A percentile compares a stretch with the other conserved stretches of the same genome.
Evolutionary conservation across 2,888 invertebrate genomes (phyloP).

Genomic region (Alviniconcha strummeri): DNA sequence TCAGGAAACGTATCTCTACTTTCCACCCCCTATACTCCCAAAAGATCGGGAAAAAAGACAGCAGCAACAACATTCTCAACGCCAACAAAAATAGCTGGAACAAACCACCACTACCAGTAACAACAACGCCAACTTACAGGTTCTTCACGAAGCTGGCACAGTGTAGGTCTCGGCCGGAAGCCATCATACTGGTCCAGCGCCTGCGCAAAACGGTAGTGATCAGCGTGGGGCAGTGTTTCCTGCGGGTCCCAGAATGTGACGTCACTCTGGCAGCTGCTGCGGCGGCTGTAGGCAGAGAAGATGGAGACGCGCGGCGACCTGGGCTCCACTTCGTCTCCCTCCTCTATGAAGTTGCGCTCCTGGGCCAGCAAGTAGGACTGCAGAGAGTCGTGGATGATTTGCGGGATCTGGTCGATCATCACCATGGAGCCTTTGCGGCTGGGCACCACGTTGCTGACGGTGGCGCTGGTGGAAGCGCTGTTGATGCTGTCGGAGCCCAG

Average conservation of each 20-base stretch:
- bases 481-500: conserved; percentile 16
- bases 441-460: conserved; percentile 25
- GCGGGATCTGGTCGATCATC: conserved; percentile 35
- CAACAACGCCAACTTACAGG: conserved; percentile 42
- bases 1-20: no score
- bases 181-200: conserved; percentile 42
- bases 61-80: no score
- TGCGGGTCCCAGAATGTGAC: conserved; percentile 76
- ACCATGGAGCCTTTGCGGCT: conserved; percentile 37
- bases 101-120: not conserved
- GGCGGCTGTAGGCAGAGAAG: conserved; percentile 33
- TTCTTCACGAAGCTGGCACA: conserved; percentile 71
- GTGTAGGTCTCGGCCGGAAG: conserved; percentile 65
- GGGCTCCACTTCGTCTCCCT: not conserved
- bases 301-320: conserved; percentile 37
- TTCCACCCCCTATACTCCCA: no score
- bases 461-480: not conserved
- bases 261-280: conserved; percentile 34
- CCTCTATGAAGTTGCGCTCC: not conserved
- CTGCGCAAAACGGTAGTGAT: conserved; percentile 81
- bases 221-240: conserved; percentile 87
- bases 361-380: conserved; percentile 19
- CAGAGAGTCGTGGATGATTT: conserved; percentile 31
- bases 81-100: no score
- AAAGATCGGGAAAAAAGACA: no score